A percentile compares a stretch with the other conserved stretches of the same genome.
Evolutionary conservation across 2,113 vertebrate species (phyloP).

Genomic region (Falcunculus frontatus): DNA sequence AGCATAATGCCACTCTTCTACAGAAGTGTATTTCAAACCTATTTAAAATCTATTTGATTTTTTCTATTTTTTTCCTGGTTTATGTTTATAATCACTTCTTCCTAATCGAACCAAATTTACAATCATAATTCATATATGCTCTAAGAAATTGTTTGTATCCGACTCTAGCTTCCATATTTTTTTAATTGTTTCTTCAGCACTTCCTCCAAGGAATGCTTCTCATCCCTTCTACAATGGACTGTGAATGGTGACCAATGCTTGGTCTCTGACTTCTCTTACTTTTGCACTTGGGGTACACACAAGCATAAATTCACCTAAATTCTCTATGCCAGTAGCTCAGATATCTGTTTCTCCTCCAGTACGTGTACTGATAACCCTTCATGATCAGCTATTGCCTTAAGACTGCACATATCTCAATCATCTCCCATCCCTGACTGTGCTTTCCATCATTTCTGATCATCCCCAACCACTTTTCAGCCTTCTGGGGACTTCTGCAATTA

Average conservation of each 20-base stretch:
- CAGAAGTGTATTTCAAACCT: background rate
- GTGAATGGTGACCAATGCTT: background rate
- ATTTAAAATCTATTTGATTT: background rate
- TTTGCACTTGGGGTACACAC: background rate
- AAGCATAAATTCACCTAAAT: background rate
- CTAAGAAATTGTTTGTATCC: background rate
- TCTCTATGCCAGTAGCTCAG: background rate
- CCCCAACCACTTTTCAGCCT: background rate
- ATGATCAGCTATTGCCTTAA: background rate
- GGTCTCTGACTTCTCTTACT: background rate
- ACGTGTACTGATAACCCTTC: background rate
- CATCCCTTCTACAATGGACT: background rate
- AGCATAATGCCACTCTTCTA: background rate
- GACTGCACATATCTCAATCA: fast-evolving
- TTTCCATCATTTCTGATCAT: background rate
- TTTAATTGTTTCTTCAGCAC: background rate
- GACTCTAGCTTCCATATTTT: background rate
- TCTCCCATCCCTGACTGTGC: background rate
- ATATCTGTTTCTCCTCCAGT: background rate
- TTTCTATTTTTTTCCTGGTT: fast-evolving
- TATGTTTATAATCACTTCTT: background rate
- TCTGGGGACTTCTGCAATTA: background rate
- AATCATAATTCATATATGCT: background rate
- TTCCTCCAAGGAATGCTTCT: background rate
- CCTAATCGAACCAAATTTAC: background rate